Evolutionary conservation across 1,140 invertebrate species (phyloP), one percentile per base, ranked within the genome.

Genomic region (Aleiodes sp.): DNA sequence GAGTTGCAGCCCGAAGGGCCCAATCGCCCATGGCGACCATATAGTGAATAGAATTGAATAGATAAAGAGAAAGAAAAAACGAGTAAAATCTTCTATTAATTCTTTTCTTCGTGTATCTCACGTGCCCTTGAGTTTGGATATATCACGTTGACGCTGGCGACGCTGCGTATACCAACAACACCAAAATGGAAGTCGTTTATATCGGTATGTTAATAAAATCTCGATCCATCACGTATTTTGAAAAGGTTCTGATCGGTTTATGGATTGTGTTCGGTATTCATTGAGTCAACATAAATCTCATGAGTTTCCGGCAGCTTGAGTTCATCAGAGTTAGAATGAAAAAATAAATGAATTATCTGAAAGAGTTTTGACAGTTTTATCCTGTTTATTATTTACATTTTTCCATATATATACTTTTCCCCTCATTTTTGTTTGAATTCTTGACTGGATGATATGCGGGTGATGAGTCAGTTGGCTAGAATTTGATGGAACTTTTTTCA

Each of bases 141-240:
- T 1, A 26, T 39, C 14, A 43, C 52, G 52, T 61, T 8, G 31
- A 46, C 33, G 57, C 35, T 14, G 16, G 60, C 31, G 31, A 19
- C 70, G 75, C 68, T 65, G 62, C 70, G 28, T 62, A 73, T 60
- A 67, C 68, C 67, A 24, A 21, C 24, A 61, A 16, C 62, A 70
- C 70, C 77, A 81, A 82, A 71, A 82, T 82, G 81, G 81, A 82
- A 80, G 79, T 82, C 77, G 76, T 82, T 71, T 82, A 81, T 65
- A 81, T 82, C 75, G 81, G 81, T 82, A 71, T 56, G 78, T 76
- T 29, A 59, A 59, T 29, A 31, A 59, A 59, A 33, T 12, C 19
- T 52, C 46, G 46, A 52, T 52, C 19, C 39, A 14, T 43, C n/a
- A 16, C 1, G 19, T 43, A 16, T 43, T 43, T 16, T n/a, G n/a